Base-by-base conservation (phyloP, 2,797 vertebrate genomes). In the Aphelocoma californica region DNA sequence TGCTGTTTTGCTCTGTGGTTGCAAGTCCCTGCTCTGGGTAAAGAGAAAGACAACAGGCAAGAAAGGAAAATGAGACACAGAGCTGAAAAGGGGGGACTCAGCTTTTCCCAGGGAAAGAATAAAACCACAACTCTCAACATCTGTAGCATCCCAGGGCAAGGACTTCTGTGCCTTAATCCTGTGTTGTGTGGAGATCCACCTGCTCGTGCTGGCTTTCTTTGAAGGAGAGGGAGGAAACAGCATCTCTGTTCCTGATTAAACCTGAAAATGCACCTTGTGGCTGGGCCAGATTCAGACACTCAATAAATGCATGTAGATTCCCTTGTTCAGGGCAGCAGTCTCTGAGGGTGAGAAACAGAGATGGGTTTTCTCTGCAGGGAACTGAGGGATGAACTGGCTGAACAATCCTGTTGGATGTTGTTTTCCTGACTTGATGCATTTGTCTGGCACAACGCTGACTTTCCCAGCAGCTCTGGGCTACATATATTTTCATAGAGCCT, bases 401-500 rank as follows among this genome's bases (percentile, higher is more conserved):
- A 58, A 66, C 5, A 6, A 69, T 65, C 57, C 51, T 34, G 47
- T 21, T 75, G 34, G 34, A 70, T 73, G 38, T 31, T 81, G 72
- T 70, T 92, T 69, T 67, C 70, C 64, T 73, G 47, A 62, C 20
- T 16, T 29, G 56, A 60, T 81, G 36, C 36, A 34, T 81, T 95
- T 91, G 58, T 77, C 48, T 73, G 62, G 62, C 77, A 53, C 29
- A 45, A 40, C 0, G 4, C 26, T 93, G 86, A 69, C 69, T 84
- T 73, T 92, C 75, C 53, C 81, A 92, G 67, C 45, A 96, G 77
- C 83, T 88, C 81, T 66, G 44, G 74, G 73, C 64, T 64, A 70
- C 14, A 1, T 66, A 8, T 82, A 51, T 84, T 93, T 94, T 93
- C 93, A 67, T 5, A 86, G 65, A 88, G 42, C 60, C 65, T 95